Evolutionary conservation across 2,113 vertebrate genomes (phyloP).

Genomic region (Elephas maximus): DNA sequence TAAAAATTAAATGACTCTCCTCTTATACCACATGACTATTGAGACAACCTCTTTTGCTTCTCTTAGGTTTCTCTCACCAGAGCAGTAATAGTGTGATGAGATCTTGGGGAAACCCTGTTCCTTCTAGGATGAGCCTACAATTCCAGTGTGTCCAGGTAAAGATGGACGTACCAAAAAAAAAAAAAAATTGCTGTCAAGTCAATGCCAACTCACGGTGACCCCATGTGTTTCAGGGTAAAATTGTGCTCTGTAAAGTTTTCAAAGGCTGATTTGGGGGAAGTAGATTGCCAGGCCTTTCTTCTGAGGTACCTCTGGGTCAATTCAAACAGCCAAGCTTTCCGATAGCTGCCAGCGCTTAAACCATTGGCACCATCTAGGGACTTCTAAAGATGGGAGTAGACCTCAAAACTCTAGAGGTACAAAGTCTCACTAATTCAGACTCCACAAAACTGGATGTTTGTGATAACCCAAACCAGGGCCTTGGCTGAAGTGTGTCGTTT

Average conservation of each 20-base stretch:
- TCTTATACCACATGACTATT: neutral
- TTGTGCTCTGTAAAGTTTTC: neutral
- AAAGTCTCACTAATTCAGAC: neutral
- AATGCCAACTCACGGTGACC: neutral
- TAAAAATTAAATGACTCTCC: conserved; percentile 29
- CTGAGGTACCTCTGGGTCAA: too few relatives aligned
- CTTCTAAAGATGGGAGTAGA: too few relatives aligned
- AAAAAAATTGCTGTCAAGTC: neutral
- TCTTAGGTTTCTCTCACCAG: neutral
- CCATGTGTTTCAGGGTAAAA: neutral
- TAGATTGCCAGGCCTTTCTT: too few relatives aligned
- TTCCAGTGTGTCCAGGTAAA: neutral
- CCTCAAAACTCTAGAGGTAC: neutral
- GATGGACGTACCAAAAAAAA: neutral
- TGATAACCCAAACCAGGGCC: neutral
- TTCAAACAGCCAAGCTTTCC: too few relatives aligned
- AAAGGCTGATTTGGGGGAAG: too few relatives aligned
- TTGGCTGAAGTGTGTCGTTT: neutral
- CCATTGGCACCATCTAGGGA: too few relatives aligned
- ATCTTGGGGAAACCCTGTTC: neutral
- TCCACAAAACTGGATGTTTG: neutral
- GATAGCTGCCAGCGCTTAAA: too few relatives aligned
- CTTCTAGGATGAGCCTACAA: neutral
- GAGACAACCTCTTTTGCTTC: neutral
- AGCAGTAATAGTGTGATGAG: neutral